A percentile compares a stretch with the other conserved stretches of the same genome.
Evolutionary conservation across 2,113 vertebrate species (phyloP).

Genomic region (Dipodomys ordii): DNA sequence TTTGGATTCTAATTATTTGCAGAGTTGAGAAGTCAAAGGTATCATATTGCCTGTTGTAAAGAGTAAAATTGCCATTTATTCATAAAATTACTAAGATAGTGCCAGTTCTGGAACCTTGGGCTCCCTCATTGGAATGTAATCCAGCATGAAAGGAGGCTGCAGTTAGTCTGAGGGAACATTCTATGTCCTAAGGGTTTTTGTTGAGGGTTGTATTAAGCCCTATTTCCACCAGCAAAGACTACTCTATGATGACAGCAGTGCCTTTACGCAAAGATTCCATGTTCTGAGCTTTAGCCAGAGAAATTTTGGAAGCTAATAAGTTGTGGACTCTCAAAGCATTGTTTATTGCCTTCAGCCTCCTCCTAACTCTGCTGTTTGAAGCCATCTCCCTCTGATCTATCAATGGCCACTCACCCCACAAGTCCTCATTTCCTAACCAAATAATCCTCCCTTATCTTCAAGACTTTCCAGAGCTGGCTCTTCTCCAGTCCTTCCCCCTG

Average conservation of each 20-base stretch:
- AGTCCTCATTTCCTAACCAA: conserved; percentile 42
- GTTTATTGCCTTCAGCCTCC: not conserved
- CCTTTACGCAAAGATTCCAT: not conserved
- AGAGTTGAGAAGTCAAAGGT: conserved; percentile 42
- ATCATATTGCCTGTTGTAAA: conserved; percentile 32
- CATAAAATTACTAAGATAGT: conserved; percentile 24
- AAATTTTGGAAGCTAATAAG: conserved; percentile 37
- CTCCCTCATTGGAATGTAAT: not conserved
- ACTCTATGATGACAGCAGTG: not conserved
- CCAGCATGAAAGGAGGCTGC: not conserved
- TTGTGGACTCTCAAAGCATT: not conserved
- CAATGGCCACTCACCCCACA: not conserved
- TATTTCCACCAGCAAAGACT: not conserved
- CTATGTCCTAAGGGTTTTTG: not conserved
- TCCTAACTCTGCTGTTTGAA: conserved; percentile 25
- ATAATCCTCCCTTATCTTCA: not conserved
- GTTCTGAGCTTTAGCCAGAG: conserved; percentile 4
- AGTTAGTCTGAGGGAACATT: not conserved
- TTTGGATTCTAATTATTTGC: conserved; percentile 38
- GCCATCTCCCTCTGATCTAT: conserved; percentile 18
- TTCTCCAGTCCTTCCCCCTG: not conserved
- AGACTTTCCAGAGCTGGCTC: not conserved
- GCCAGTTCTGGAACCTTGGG: conserved; percentile 36
- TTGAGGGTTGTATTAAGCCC: not conserved
- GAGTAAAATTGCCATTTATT: conserved; percentile 56